phyloP scores from a whole-genome alignment of 1,140 invertebrate genomes.

The Eueides isabella region DNA sequence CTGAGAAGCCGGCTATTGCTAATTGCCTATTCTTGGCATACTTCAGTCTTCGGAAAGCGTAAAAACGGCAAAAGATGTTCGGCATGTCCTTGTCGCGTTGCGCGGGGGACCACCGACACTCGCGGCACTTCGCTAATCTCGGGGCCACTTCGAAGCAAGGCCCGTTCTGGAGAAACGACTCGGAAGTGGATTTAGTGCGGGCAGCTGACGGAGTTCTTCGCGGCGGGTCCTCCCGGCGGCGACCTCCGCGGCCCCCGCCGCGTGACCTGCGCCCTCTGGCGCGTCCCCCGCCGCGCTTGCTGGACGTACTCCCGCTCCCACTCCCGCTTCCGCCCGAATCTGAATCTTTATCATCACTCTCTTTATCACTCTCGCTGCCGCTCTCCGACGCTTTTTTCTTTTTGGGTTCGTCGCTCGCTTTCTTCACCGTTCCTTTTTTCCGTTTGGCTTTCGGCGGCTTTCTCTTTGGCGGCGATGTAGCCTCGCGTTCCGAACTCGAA shows the following conservation, averaged over 20 bases:
- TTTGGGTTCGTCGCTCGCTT: conserved; percentile 82
- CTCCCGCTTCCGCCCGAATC: conserved; percentile 84
- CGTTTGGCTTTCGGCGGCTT: conserved; percentile 89
- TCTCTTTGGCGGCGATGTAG: conserved; percentile 87
- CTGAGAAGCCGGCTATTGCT: conserved; percentile 96
- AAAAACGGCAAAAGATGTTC: conserved; percentile 98
- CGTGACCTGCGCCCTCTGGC: conserved; percentile 56
- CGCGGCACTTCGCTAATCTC: conserved; percentile 94
- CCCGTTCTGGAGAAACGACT: conserved; percentile 95
- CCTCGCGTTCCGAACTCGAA: conserved; percentile 88
- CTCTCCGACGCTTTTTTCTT: conserved; percentile 83
- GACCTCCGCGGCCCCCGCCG: conserved; percentile 53
- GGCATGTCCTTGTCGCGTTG: conserved; percentile 92
- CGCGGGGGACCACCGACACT: conserved; percentile 93
- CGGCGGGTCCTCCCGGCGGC: conserved; percentile 83
- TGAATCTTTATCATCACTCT: conserved; percentile 85
- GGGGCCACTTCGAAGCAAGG: conserved; percentile 94
- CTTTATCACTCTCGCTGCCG: conserved; percentile 85
- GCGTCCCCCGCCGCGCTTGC: conserved; percentile 61
- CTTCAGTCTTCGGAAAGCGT: conserved; percentile 95
- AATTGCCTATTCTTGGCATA: conserved; percentile 95
- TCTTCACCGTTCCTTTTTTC: conserved; percentile 83
- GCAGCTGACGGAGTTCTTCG: conserved; percentile 89
- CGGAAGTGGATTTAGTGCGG: conserved; percentile 86
- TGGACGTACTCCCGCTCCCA: conserved; percentile 73